Evolutionary conservation across 2,113 vertebrate species (phyloP).

Genomic region (Mastomys coucha): DNA sequence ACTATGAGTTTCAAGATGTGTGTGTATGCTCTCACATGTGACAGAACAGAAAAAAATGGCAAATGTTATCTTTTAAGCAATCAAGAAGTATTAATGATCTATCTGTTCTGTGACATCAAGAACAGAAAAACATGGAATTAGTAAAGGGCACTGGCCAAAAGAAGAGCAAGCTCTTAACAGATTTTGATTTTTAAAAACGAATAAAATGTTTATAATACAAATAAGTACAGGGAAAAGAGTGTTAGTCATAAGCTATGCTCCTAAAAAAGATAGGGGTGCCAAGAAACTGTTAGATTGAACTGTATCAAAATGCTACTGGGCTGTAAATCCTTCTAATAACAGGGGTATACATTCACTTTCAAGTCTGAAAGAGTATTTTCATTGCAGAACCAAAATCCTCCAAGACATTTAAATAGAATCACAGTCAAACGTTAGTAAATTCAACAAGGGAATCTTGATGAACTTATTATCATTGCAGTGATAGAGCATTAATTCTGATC

Average conservation of each 20-base stretch:
- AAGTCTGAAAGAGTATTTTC: conserved; percentile 51
- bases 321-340: neutral
- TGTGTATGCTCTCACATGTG: neutral
- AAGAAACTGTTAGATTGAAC: conserved; percentile 29
- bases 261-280: conserved; percentile 21
- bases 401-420: neutral
- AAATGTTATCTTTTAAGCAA: conserved; percentile 48
- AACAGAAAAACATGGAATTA: conserved; percentile 8
- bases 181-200: neutral
- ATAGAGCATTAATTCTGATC: neutral
- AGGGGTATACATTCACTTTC: neutral
- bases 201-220: conserved; percentile 46
- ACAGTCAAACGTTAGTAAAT: conserved; percentile 38
- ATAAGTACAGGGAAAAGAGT: neutral
- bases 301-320: conserved; percentile 21
- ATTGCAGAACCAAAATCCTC: conserved; percentile 33
- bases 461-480: conserved; percentile 15
- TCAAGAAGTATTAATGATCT: conserved; percentile 40
- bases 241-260: neutral
- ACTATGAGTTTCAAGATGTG: neutral
- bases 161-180: conserved; percentile 34
- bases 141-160: conserved; percentile 8
- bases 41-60: conserved; percentile 35
- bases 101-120: conserved; percentile 4
- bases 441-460: conserved; percentile 49